These are phyloP conservation scores for Clarias macrocephalus DNA, from an alignment of 2,113 vertebrate species.

Conservation along the genomic window DNA sequence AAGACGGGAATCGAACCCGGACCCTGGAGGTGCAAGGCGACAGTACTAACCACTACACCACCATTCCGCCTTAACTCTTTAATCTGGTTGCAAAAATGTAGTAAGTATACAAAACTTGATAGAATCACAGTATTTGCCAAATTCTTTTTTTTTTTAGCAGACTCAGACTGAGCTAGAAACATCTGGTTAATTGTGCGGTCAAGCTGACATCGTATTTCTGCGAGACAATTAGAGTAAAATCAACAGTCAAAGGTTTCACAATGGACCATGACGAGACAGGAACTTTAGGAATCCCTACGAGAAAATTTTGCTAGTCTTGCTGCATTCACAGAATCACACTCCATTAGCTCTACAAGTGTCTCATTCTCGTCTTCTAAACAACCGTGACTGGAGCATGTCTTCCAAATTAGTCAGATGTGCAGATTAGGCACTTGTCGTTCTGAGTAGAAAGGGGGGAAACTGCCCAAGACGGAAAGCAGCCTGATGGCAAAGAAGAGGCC, in stretches of 20 bases:
- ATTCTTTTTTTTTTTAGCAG: not conserved
- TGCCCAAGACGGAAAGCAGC: constrained; percentile 26
- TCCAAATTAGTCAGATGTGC: constrained; percentile 43
- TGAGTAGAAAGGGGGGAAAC: not conserved
- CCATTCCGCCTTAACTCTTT: not conserved
- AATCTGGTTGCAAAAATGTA: not conserved
- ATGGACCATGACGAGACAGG: not conserved
- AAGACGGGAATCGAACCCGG: too few species aligned
- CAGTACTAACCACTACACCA: too few species aligned
- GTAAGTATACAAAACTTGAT: not conserved
- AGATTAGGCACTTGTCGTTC: constrained; percentile 24
- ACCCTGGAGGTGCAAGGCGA: too few species aligned
- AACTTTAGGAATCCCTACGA: not conserved
- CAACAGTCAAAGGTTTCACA: not conserved
- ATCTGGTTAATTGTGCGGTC: not conserved
- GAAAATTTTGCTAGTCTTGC: not conserved
- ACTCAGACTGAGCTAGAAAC: not conserved
- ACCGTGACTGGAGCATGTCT: constrained; percentile 21
- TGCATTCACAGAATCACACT: not conserved
- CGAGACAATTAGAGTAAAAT: not conserved
- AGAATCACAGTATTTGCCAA: not conserved
- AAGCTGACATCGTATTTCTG: not conserved
- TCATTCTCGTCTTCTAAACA: constrained; percentile 19
- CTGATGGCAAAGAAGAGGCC: constrained; percentile 8
- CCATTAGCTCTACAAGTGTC: constrained; percentile 33